Evolutionary conservation across 2,113 vertebrate species (phyloP).

Genomic region (Telmatochromis sp.): DNA sequence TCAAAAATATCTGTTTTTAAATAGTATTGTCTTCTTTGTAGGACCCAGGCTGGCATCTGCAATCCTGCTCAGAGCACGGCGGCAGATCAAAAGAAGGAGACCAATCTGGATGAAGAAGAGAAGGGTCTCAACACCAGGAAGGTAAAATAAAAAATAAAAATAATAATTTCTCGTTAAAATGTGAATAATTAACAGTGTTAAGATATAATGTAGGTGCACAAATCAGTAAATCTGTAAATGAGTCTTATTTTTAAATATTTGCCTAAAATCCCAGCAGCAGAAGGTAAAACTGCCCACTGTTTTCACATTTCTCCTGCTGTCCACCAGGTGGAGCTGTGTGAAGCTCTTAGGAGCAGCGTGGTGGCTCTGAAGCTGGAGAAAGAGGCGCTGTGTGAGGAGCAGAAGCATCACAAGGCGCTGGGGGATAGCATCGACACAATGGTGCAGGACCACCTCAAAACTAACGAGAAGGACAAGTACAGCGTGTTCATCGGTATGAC

Average conservation of each 20-base stretch:
- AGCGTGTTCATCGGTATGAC: slow-evolving; percentile 83
- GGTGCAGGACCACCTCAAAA: slow-evolving; percentile 80
- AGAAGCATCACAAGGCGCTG: slow-evolving; percentile 74
- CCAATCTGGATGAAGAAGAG: slow-evolving; percentile 69
- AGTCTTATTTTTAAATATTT: not conserved
- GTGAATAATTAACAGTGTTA: not conserved
- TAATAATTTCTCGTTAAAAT: not conserved
- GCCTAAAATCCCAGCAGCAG: not conserved
- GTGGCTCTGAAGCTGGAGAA: slow-evolving; percentile 79
- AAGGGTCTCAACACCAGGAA: slow-evolving; percentile 82
- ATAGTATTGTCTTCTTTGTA: not conserved
- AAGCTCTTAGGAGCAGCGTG: slow-evolving; percentile 79
- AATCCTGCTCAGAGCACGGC: slow-evolving; percentile 2
- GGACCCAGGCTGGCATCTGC: slow-evolving; percentile 39
- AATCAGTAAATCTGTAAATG: not conserved
- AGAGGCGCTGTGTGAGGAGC: slow-evolving; percentile 76
- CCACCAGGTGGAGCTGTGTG: slow-evolving; percentile 81
- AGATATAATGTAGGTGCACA: not conserved
- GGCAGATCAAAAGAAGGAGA: slow-evolving; percentile 64
- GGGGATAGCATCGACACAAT: slow-evolving; percentile 76
- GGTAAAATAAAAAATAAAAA: slow-evolving; percentile 61
- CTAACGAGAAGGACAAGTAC: slow-evolving; percentile 93
- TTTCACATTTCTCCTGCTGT: not conserved
- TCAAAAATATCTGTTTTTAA: not conserved
- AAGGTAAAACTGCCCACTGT: not conserved